Base-by-base conservation (phyloP, 2,797 vertebrate genomes). In the Holocentrus rufus region DNA sequence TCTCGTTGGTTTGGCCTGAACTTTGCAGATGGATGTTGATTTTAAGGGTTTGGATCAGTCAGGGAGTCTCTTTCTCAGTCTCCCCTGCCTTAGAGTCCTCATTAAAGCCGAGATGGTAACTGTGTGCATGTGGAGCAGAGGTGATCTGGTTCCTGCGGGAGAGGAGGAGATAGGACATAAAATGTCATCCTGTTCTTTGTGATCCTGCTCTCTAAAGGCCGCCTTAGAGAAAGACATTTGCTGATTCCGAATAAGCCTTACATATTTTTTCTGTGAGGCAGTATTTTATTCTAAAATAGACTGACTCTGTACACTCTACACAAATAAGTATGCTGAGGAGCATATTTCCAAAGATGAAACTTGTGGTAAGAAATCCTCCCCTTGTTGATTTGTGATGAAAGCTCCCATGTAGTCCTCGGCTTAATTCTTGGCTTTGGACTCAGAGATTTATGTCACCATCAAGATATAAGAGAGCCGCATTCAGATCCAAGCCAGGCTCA, bases 161-260 rank as follows among this genome's bases (percentile, higher is more conserved):
- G 39, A 56, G 47, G 25, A 72, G 62, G 52, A 42, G 63, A 42
- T 6, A 49, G 30, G 66, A 69, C 46, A 76, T 54, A 23, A 34
- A 27, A 66, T 36, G 55, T 47, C 36, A n/a, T 42, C 13, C n/a
- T 30, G 8, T 57, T 7, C 55, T 39, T 5, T 39, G 9, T 59
- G 31, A 59, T 59, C 17, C 54, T 7, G 5, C 7, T 34, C 31
- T 34, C 31, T 34, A 34, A 22, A 30, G 54, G 2, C 17, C 18
- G 27, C 15, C 27, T 56, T 34, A 31, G 27, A 34, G 14, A 27
- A 56, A 34, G 14, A 18, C 10, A 27, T 46, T 17, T 46, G 14
- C 44, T 52, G 20, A 23, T 52, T 52, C 22, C 7, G 49, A 22
- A 22, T 22, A 52, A 54, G 23, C 52, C 23, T 8, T 7, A n/a